Evolutionary conservation across 1,140 invertebrate species (phyloP).

Genomic region (Neodiprion pinetum): DNA sequence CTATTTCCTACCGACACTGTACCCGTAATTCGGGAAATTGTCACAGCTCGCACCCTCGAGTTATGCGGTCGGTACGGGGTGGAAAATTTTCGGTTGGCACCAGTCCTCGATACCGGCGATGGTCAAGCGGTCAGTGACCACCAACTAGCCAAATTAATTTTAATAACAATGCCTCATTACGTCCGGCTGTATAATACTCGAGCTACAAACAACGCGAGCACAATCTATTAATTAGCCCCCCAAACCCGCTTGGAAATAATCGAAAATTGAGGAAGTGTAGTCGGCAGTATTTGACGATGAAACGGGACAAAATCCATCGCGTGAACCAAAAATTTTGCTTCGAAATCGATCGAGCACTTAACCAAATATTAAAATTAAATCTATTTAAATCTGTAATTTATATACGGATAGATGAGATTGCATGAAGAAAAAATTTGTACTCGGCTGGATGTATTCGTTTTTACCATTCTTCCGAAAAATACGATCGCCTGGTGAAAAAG

Average conservation of each 20-base stretch:
- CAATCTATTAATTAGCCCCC: not conserved
- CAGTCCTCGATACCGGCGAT: not conserved
- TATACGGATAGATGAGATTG: too few relatives aligned
- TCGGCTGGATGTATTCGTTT: too few relatives aligned
- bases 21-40: too few relatives aligned
- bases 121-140: not conserved
- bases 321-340: not conserved
- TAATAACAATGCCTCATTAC: conserved; percentile 3
- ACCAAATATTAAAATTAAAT: too few relatives aligned
- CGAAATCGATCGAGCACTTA: not conserved
- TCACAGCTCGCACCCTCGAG: not conserved
- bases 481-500: too few relatives aligned
- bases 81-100: not conserved
- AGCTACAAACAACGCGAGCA: not conserved
- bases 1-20: too few relatives aligned
- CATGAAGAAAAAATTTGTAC: too few relatives aligned
- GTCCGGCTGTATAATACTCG: not conserved
- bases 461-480: too few relatives aligned
- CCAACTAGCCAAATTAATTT: not conserved
- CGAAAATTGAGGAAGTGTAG: not conserved
- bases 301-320: not conserved
- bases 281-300: not conserved
- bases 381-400: too few relatives aligned
- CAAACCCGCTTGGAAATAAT: not conserved
- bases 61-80: not conserved